These are phyloP conservation scores for Synaphobranchus kaupii DNA, from an alignment of 2,797 vertebrate species.

Conservation along the genomic window DNA sequence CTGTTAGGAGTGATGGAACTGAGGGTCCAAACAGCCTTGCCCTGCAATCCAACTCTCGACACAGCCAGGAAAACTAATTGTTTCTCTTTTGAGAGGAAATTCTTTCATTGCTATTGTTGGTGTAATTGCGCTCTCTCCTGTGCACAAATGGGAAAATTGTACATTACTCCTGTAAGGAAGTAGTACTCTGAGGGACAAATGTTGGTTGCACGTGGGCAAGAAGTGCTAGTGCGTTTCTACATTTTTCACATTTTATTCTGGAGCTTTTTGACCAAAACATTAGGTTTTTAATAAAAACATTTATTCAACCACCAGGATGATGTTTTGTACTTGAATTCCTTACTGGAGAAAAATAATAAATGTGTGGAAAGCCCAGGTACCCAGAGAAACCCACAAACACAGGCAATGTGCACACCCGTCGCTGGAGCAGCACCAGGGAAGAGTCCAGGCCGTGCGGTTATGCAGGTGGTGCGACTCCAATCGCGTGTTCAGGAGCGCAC, in stretches of 20 bases:
- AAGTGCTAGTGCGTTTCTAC: background rate
- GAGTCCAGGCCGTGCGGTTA: background rate
- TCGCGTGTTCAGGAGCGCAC: background rate
- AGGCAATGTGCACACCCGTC: background rate
- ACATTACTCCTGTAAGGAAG: background rate
- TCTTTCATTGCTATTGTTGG: background rate
- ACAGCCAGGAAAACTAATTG: background rate
- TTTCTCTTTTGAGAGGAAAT: background rate
- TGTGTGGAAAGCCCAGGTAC: background rate
- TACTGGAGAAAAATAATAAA: background rate
- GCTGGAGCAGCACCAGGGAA: background rate
- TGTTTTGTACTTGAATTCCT: background rate
- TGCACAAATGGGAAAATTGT: background rate
- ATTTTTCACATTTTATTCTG: background rate
- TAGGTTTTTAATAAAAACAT: background rate
- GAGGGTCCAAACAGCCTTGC: constrained; percentile 36
- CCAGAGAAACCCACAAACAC: too few species aligned
- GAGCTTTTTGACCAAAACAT: background rate
- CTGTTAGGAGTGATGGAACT: background rate
- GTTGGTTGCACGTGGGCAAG: background rate
- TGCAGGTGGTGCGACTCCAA: background rate
- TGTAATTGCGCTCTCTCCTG: background rate
- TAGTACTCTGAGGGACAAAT: background rate
- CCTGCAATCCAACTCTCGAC: constrained; percentile 46
- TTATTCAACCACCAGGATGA: background rate